These are phyloP conservation scores for Chondrilla cf. caribensis DNA, from an alignment of 37 sponge, comb jelly and placozoan genomes.

Conservation along the genomic window DNA sequence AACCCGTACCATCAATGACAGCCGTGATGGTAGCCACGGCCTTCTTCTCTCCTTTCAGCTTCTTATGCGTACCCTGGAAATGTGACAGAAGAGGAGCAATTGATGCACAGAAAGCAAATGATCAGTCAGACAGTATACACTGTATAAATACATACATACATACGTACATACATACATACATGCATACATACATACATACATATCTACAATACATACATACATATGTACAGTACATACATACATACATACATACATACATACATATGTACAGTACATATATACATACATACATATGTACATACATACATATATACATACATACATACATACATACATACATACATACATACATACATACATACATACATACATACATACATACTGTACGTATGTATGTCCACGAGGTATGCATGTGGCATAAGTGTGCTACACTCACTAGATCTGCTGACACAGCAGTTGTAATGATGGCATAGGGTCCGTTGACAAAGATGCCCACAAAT, in stretches of 20 bases:
- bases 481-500: slow-evolving; percentile 61
- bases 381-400: no score
- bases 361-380: slow-evolving; percentile 3
- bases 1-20: slow-evolving; percentile 49
- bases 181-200: no score
- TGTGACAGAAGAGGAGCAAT: no score
- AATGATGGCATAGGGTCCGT: slow-evolving; percentile 83
- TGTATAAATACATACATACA: no score
- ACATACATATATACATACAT: slow-evolving; percentile 6
- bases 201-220: no score
- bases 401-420: no score
- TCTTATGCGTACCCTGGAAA: slow-evolving; percentile 42
- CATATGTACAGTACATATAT: background rate
- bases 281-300: background rate
- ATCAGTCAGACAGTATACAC: no score
- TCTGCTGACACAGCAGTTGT: slow-evolving; percentile 90
- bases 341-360: background rate
- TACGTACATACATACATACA: no score
- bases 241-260: background rate
- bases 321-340: slow-evolving; percentile 13
- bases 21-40: slow-evolving; percentile 52
- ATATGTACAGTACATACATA: background rate
- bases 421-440: slow-evolving; percentile 19
- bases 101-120: no score
- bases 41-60: slow-evolving; percentile 27